Evolutionary conservation across 2,888 invertebrate species (phyloP).

Genomic region (Troglohyphantes excavatus): DNA sequence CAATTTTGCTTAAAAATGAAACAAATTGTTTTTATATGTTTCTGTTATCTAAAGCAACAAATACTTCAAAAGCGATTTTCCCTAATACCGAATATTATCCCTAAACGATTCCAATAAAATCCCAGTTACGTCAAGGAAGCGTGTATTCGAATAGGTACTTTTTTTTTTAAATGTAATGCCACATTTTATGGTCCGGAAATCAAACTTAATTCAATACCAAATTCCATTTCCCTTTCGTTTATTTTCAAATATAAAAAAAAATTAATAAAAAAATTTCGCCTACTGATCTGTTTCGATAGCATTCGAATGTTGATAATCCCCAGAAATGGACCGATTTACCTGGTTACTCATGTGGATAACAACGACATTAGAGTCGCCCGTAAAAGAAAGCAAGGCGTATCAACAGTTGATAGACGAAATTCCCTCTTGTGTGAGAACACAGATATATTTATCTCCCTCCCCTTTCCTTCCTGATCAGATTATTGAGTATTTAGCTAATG

Average conservation of each 20-base stretch:
- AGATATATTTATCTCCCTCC: background rate
- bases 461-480: background rate
- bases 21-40: too few relatives aligned
- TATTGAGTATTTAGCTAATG: background rate
- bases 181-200: too few relatives aligned
- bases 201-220: too few relatives aligned
- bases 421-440: background rate
- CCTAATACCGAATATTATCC: too few relatives aligned
- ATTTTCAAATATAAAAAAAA: background rate
- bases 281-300: background rate
- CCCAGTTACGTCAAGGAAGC: too few relatives aligned
- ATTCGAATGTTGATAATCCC: background rate
- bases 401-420: background rate
- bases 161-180: too few relatives aligned
- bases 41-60: too few relatives aligned
- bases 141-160: too few relatives aligned
- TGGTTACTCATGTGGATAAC: constrained; percentile 28
- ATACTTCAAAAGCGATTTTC: too few relatives aligned
- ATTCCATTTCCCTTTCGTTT: too few relatives aligned
- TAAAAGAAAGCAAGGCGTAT: background rate
- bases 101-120: too few relatives aligned
- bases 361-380: background rate
- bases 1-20: too few relatives aligned
- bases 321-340: background rate
- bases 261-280: background rate